Evolutionary conservation across 2,113 vertebrate species (phyloP).

Genomic region (Macquaria ambigua): DNA sequence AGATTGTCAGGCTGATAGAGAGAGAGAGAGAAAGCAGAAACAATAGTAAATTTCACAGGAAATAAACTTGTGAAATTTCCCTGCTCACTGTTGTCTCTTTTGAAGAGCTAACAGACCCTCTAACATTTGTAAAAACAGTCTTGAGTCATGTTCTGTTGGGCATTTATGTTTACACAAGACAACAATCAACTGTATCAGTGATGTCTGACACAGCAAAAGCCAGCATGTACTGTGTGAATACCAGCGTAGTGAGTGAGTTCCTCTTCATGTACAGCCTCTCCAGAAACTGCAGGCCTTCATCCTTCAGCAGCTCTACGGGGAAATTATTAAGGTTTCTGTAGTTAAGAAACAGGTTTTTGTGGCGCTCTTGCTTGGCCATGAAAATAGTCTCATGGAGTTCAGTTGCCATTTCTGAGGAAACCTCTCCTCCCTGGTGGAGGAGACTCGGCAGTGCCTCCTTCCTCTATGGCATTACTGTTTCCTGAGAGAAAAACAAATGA

Average conservation of each 20-base stretch:
- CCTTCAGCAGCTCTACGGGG: conserved; percentile 92
- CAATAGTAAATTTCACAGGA: neutral
- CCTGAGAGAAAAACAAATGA: conserved; percentile 20
- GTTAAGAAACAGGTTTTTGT: conserved; percentile 97
- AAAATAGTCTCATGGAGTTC: conserved; percentile 94
- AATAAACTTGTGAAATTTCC: neutral
- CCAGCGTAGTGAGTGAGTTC: conserved; percentile 95
- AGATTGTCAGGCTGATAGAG: conserved; percentile 94
- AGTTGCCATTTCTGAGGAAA: conserved; percentile 88
- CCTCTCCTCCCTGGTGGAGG: neutral
- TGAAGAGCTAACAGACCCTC: neutral
- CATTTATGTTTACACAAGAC: neutral
- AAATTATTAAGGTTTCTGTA: conserved; percentile 94
- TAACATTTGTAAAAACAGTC: neutral
- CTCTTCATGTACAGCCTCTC: conserved; percentile 98
- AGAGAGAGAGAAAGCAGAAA: conserved; percentile 17
- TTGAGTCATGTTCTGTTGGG: neutral
- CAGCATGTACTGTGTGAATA: conserved; percentile 66
- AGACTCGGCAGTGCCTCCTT: neutral
- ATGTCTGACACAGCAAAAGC: neutral
- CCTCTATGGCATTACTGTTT: conserved; percentile 42
- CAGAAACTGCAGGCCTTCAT: conserved; percentile 94
- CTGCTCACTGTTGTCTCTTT: too few relatives aligned
- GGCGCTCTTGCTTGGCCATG: conserved; percentile 94
- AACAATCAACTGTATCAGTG: neutral